phyloP scores from a whole-genome alignment of 1,140 invertebrate species.

The Listronotus bonariensis region DNA sequence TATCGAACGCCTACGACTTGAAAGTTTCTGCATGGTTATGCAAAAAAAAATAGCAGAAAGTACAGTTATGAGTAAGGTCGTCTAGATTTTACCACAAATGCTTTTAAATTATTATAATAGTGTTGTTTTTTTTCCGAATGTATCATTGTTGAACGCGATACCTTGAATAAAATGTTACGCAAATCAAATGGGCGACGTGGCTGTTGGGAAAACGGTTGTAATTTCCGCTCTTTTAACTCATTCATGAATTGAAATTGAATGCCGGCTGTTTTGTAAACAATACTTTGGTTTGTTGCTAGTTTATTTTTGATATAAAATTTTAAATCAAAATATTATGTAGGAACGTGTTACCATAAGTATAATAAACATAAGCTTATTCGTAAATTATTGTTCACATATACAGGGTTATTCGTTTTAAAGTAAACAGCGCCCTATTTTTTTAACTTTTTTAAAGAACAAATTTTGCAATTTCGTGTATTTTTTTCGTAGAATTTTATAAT shows the following conservation, averaged over 20 bases:
- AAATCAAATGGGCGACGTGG: slow-evolving; percentile 5
- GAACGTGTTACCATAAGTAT: too few species aligned
- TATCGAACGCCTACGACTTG: slow-evolving; percentile 23
- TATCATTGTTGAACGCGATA: slow-evolving; percentile 17
- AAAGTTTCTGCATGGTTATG: slow-evolving; percentile 14
- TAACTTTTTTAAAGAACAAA: too few species aligned
- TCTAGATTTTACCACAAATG: slow-evolving; percentile 28
- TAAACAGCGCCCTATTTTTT: too few species aligned
- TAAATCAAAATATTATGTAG: too few species aligned
- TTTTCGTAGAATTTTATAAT: too few species aligned
- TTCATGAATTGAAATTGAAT: neutral
- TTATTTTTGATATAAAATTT: too few species aligned
- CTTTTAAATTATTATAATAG: slow-evolving; percentile 12
- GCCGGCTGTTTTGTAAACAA: too few species aligned
- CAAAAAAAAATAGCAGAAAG: slow-evolving; percentile 19
- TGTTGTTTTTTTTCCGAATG: slow-evolving; percentile 13
- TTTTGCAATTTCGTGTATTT: too few species aligned
- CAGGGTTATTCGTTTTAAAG: too few species aligned
- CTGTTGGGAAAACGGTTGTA: slow-evolving; percentile 19
- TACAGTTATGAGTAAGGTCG: slow-evolving; percentile 29
- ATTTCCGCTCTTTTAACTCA: slow-evolving; percentile 12
- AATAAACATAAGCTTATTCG: too few species aligned
- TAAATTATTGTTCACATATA: too few species aligned
- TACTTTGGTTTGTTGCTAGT: too few species aligned
- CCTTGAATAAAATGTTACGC: slow-evolving; percentile 23